A percentile compares a stretch with the other conserved stretches of the same genome.
phyloP scores from a whole-genome alignment of 2,113 vertebrate genomes.

The Clarias gariepinus region DNA sequence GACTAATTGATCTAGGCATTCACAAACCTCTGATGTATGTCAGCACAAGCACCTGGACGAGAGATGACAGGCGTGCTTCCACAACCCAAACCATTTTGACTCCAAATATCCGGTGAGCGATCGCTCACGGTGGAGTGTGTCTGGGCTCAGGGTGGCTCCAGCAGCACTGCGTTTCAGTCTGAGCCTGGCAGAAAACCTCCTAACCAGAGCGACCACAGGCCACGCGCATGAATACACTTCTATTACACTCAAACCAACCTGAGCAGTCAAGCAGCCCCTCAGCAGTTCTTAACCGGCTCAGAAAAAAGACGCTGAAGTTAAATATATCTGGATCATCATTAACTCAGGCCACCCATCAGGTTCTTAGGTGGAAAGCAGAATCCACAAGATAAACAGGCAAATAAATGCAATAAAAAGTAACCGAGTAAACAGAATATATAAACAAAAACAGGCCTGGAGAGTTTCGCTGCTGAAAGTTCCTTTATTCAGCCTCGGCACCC shows the following conservation, averaged over 20 bases:
- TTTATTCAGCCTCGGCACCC: constrained; percentile 32
- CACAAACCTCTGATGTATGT: constrained; percentile 51
- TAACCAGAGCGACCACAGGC: constrained; percentile 50
- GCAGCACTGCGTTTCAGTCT: constrained; percentile 21
- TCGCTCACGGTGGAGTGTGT: constrained; percentile 29
- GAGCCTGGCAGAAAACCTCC: constrained; percentile 41
- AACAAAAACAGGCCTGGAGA: constrained; percentile 53
- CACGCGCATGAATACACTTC: constrained; percentile 53
- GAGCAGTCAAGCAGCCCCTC: constrained; percentile 23
- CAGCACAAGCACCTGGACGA: constrained; percentile 52
- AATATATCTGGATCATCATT: constrained; percentile 50
- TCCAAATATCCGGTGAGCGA: constrained; percentile 45
- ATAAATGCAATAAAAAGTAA: constrained; percentile 48
- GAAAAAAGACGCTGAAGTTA: constrained; percentile 32
- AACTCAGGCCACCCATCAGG: constrained; percentile 50
- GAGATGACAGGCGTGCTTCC: constrained; percentile 51
- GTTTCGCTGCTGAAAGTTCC: constrained; percentile 41
- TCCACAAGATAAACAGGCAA: constrained; percentile 47
- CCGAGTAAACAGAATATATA: constrained; percentile 46
- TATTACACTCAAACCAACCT: constrained; percentile 46
- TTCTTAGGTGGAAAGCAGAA: constrained; percentile 38
- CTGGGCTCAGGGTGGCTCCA: constrained; percentile 30
- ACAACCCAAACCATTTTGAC: constrained; percentile 34
- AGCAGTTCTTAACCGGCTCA: constrained; percentile 33
- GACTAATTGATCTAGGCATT: constrained; percentile 54